Evolutionary conservation across 92 coral and sea anemone genomes (phyloP), one percentile per base, ranked within the genome.

Genomic region (Ricordea florida): DNA sequence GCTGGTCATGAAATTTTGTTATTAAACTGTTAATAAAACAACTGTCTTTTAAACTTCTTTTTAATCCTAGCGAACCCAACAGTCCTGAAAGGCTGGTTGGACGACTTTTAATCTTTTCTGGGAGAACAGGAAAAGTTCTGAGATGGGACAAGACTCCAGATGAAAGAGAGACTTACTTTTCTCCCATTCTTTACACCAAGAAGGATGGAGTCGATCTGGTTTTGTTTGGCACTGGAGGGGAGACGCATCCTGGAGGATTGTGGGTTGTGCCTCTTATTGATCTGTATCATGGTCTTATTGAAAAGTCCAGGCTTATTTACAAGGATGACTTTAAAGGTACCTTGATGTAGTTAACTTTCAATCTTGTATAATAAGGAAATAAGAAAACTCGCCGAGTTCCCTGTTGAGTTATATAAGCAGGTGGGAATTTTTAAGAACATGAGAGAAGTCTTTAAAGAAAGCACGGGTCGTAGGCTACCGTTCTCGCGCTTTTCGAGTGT

Each of bases 191-290:
- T 6, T 96, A 96, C 82, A 84, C 90, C 26, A 75, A 80, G 50
- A 85, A 83, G 48, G 94, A 96, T 79, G 97, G 96, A 23, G 59
- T 73, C 16, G 97, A 96, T 31, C 79, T 96, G 78, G 99, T 86
- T 20, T 53, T 96, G 66, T 92, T 92, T 75, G 99, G 99, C 1
- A 96, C 99, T 14, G 99, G 99, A 2, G 99, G 99, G 0, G 99
- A 96, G 32, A 92, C 99, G 14, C 99, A 96, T 25, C 87, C 96
- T 27, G 98, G 99, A 11, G 89, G 93, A 4, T 41, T 96, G 48
- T 96, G 93, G 93, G 93, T 93, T 14, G 90, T 96, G 18, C 36
- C 92, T 20, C 62, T 96, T 7, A 79, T 82, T 34, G 81, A 92
- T 44, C 91, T 96, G 29, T 92, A 78, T 61, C 84, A 79, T 24